Conservation (phyloP, 1,140 invertebrate species). For the Eriosoma lanigerum region DNA sequence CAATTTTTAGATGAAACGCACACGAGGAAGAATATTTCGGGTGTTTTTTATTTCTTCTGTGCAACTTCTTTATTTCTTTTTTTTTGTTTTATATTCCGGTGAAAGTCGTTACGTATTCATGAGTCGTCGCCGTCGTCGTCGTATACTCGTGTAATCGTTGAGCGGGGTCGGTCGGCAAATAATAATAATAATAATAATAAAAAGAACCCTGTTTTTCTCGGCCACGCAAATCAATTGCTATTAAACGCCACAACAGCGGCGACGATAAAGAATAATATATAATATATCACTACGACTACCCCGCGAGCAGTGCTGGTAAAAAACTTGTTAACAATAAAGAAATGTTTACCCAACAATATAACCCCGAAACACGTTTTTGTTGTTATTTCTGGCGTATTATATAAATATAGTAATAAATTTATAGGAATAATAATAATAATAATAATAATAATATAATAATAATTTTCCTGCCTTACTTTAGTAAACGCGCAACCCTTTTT, state of each 20-base stretch:
- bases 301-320: neutral
- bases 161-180: neutral
- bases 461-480: neutral
- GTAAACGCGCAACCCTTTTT: conserved; percentile 26
- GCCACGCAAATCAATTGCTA: conserved; percentile 44
- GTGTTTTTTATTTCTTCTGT: no score
- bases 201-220: conserved; percentile 4
- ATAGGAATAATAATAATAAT: neutral
- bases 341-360: conserved; percentile 48
- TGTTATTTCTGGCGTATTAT: conserved; percentile 14
- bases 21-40: neutral
- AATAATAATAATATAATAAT: conserved; percentile 21
- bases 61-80: no score
- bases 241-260: conserved; percentile 8
- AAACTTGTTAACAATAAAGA: conserved; percentile 43
- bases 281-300: conserved; percentile 9
- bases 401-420: neutral
- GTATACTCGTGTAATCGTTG: neutral
- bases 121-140: neutral
- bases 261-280: conserved; percentile 7
- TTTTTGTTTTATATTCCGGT: neutral
- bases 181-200: neutral
- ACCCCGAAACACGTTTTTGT: conserved; percentile 46
- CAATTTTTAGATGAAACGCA: conserved; percentile 5
- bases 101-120: conserved; percentile 19